Evolutionary conservation across 2,888 invertebrate genomes (phyloP).

Genomic region (Pseudococcus longispinus): DNA sequence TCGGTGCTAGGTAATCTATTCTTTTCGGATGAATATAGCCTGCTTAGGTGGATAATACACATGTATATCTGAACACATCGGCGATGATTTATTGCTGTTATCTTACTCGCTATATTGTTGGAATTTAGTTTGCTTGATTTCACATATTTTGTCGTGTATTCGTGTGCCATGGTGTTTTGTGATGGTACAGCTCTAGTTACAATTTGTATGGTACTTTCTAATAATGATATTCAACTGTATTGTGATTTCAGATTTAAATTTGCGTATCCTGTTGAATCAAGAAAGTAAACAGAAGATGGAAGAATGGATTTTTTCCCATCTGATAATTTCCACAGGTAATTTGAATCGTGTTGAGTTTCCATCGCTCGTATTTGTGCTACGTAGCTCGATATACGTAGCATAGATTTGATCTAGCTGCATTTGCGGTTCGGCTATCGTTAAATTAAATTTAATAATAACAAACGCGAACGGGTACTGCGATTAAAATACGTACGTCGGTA

Average conservation of each 20-base stretch:
- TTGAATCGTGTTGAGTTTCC: neutral
- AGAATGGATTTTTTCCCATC: neutral
- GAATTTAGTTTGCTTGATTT: slow-evolving; percentile 24
- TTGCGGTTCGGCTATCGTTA: neutral
- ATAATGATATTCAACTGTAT: neutral
- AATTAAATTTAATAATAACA: slow-evolving; percentile 26
- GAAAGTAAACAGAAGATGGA: neutral
- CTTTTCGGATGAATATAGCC: slow-evolving; percentile 33
- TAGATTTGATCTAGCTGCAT: too few relatives aligned
- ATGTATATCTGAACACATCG: slow-evolving; percentile 29
- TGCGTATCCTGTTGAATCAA: neutral
- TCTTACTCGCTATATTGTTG: neutral
- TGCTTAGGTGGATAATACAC: slow-evolving; percentile 36
- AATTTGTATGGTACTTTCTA: neutral
- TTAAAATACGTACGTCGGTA: neutral
- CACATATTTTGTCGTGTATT: slow-evolving; percentile 3
- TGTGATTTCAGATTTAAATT: neutral
- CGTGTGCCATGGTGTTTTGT: neutral
- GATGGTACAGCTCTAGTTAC: neutral
- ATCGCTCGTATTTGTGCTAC: too few relatives aligned
- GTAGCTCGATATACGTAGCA: too few relatives aligned
- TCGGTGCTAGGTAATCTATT: slow-evolving; percentile 28
- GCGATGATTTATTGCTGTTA: slow-evolving; percentile 36
- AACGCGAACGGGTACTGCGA: neutral
- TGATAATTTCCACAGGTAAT: neutral